A percentile compares a stretch with the other conserved stretches of the same genome.
Evolutionary conservation across 2,113 vertebrate genomes (phyloP).

Genomic region (Ciconia stormi): DNA sequence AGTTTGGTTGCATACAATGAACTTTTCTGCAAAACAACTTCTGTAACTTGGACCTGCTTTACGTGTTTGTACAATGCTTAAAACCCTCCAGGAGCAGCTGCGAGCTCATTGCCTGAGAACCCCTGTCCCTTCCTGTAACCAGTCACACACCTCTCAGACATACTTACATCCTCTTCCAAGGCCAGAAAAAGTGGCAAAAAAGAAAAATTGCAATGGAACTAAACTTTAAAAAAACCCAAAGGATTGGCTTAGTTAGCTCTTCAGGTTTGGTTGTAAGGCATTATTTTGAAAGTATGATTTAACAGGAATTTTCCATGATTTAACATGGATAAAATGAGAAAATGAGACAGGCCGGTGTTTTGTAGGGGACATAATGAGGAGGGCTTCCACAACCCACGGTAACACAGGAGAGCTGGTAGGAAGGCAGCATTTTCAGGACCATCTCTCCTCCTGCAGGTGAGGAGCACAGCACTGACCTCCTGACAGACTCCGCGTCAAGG

Average conservation of each 20-base stretch:
- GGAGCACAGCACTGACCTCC: constrained; percentile 66
- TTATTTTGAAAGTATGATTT: background rate
- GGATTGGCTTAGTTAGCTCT: background rate
- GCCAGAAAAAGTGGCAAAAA: background rate
- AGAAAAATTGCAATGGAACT: background rate
- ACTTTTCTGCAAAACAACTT: background rate
- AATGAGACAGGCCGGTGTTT: background rate
- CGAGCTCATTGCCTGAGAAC: background rate
- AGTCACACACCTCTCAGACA: background rate
- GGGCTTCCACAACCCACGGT: background rate
- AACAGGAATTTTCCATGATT: background rate
- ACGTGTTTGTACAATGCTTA: background rate
- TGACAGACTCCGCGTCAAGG: constrained; percentile 44
- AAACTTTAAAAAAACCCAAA: background rate
- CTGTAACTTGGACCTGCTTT: background rate
- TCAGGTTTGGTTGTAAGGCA: background rate
- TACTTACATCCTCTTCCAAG: background rate
- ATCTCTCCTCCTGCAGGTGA: background rate
- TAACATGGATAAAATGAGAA: background rate
- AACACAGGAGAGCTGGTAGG: background rate
- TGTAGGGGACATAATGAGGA: background rate
- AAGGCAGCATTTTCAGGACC: background rate
- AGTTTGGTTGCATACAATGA: background rate
- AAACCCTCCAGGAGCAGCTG: background rate
- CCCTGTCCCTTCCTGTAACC: background rate